These are phyloP conservation scores for Scarus forsteni DNA, from an alignment of 2,797 vertebrate species.

Conservation along the genomic window DNA sequence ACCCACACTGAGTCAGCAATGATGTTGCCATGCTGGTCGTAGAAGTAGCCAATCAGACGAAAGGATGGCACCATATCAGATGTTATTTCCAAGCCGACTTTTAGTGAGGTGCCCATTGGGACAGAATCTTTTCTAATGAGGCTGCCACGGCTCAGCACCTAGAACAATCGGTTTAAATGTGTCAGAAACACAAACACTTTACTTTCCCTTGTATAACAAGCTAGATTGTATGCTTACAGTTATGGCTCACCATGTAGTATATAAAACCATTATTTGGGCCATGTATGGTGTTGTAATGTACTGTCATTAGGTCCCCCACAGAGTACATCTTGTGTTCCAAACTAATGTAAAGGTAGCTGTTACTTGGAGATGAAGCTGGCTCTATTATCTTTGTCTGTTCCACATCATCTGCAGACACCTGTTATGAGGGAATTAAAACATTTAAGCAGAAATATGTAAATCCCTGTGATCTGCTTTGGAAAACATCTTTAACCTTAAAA, in stretches of 20 bases:
- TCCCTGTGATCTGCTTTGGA: neutral
- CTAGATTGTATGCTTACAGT: neutral
- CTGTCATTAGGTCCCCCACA: slow-evolving; percentile 32
- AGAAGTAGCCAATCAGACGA: slow-evolving; percentile 88
- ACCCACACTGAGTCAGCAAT: slow-evolving; percentile 88
- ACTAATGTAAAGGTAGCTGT: slow-evolving; percentile 73
- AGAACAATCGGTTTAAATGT: slow-evolving; percentile 24
- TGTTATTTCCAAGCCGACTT: slow-evolving; percentile 56
- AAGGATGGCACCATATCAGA: slow-evolving; percentile 85
- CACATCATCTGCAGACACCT: slow-evolving; percentile 71
- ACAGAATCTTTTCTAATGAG: slow-evolving; percentile 46
- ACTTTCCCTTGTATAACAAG: neutral
- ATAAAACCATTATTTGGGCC: slow-evolving; percentile 47
- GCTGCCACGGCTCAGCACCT: slow-evolving; percentile 86
- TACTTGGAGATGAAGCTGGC: slow-evolving; percentile 48
- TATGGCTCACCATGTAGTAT: slow-evolving; percentile 84
- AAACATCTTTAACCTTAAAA: neutral
- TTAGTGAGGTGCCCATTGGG: neutral
- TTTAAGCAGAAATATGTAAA: slow-evolving; percentile 2
- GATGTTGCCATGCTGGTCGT: slow-evolving; percentile 65
- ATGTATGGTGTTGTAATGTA: slow-evolving; percentile 51
- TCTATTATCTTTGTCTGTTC: slow-evolving; percentile 46
- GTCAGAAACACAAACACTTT: neutral
- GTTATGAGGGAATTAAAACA: slow-evolving; percentile 14
- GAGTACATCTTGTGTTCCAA: slow-evolving; percentile 52